These are phyloP conservation scores for Coreoperca whiteheadi DNA, from an alignment of 2,113 vertebrate species.

Conservation along the genomic window DNA sequence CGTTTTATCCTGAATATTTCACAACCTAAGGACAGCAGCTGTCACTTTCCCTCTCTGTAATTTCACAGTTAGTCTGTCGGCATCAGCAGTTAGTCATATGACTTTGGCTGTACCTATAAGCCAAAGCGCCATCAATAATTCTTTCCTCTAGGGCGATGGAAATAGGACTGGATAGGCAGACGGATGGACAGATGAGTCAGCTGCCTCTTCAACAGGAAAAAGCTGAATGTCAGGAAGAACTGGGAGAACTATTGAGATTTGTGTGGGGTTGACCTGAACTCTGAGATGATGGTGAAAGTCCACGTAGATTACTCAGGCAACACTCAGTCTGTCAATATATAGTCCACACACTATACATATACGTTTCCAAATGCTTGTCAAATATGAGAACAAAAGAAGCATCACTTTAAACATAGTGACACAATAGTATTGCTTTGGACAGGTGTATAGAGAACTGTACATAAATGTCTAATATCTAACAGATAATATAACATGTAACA, in stretches of 20 bases:
- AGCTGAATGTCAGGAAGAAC: constrained; percentile 46
- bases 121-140: constrained; percentile 64
- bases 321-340: not conserved
- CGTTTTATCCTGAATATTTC: not conserved
- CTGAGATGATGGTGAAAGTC: constrained; percentile 47
- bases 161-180: constrained; percentile 27
- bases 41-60: constrained; percentile 31
- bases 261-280: constrained; percentile 30
- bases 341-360: not conserved
- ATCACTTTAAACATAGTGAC: not conserved
- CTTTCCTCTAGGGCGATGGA: constrained; percentile 35
- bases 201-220: constrained; percentile 40
- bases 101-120: constrained; percentile 41
- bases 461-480: not conserved
- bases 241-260: constrained; percentile 36
- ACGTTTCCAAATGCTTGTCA: constrained; percentile 14
- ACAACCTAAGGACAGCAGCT: not conserved
- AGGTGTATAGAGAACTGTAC: not conserved
- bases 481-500: not conserved
- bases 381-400: not conserved
- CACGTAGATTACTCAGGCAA: constrained; percentile 13
- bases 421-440: not conserved
- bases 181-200: constrained; percentile 69
- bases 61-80: constrained; percentile 29
- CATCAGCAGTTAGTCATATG: constrained; percentile 61